Conservation (phyloP, 2,113 vertebrate genomes). For the Romanogobio albipinnatus region DNA sequence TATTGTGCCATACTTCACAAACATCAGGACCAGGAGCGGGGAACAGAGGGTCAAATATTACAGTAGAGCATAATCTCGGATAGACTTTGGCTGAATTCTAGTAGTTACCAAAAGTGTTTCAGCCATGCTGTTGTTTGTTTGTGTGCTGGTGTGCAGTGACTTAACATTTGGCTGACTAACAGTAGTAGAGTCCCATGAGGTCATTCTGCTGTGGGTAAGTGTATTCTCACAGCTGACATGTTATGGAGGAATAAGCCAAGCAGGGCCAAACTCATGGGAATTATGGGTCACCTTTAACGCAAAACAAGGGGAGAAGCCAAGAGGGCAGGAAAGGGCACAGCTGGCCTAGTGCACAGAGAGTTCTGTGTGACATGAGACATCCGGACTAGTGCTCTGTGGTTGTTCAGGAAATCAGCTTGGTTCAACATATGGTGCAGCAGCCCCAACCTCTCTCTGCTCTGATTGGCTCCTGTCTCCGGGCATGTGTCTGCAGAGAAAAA, state of each 20-base stretch:
- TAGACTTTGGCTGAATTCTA: background rate
- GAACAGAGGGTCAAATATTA: background rate
- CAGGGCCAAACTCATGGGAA: constrained; percentile 18
- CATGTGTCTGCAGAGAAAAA: constrained; percentile 30
- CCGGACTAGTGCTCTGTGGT: constrained; percentile 29
- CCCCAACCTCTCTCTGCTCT: constrained; percentile 14
- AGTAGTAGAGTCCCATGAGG: constrained; percentile 21
- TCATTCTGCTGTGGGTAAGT: constrained; percentile 14
- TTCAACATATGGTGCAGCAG: background rate
- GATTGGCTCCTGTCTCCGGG: constrained; percentile 57
- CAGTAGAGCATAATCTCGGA: background rate
- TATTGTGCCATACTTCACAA: constrained; percentile 33
- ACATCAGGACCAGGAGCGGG: background rate
- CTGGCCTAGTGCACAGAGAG: constrained; percentile 38
- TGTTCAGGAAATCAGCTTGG: constrained; percentile 44
- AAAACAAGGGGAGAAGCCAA: constrained; percentile 15
- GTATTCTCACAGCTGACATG: background rate
- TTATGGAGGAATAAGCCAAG: background rate
- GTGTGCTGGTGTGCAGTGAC: background rate
- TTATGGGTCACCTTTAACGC: background rate
- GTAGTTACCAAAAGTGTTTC: background rate
- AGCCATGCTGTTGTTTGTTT: constrained; percentile 47
- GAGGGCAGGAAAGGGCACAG: constrained; percentile 31
- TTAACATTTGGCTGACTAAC: constrained; percentile 36
- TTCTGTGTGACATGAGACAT: constrained; percentile 40